Conservation (phyloP, 2,888 invertebrate species). For the Neoaliturus tenellus region DNA sequence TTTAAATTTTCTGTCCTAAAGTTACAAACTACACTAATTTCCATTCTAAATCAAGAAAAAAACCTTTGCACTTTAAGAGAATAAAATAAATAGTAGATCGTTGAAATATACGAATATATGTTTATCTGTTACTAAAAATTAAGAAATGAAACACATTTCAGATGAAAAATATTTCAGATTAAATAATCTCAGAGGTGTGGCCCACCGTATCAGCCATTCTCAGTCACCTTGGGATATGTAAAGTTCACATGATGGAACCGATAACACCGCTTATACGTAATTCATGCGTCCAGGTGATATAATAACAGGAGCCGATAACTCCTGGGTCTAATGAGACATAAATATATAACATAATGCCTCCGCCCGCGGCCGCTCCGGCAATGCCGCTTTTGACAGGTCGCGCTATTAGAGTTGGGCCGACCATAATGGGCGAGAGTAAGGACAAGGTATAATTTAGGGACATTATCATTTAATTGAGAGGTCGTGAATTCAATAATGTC, state of each 20-base stretch:
- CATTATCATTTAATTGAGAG: constrained; percentile 52
- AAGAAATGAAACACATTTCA: too few relatives aligned
- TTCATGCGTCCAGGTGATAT: constrained; percentile 29
- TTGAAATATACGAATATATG: too few relatives aligned
- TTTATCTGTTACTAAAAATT: too few relatives aligned
- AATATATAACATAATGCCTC: constrained; percentile 40
- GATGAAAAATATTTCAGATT: neutral
- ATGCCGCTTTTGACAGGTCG: constrained; percentile 36
- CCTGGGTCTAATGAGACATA: constrained; percentile 40
- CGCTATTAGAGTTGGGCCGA: constrained; percentile 11
- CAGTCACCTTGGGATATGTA: constrained; percentile 23
- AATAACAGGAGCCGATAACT: constrained; percentile 42
- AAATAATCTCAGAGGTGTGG: neutral
- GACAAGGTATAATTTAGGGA: constrained; percentile 44
- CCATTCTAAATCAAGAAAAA: too few relatives aligned
- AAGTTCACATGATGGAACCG: constrained; percentile 14
- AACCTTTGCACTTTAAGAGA: too few relatives aligned
- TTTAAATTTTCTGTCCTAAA: too few relatives aligned
- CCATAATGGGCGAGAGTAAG: constrained; percentile 12
- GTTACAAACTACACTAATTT: too few relatives aligned
- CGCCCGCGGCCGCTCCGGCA: constrained; percentile 9
- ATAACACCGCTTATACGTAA: neutral
- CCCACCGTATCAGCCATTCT: neutral
- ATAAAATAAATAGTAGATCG: too few relatives aligned
- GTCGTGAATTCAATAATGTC: constrained; percentile 48